These are phyloP conservation scores for Harpalus rufipes DNA, from an alignment of 2,888 invertebrate genomes.

Conservation along the genomic window DNA sequence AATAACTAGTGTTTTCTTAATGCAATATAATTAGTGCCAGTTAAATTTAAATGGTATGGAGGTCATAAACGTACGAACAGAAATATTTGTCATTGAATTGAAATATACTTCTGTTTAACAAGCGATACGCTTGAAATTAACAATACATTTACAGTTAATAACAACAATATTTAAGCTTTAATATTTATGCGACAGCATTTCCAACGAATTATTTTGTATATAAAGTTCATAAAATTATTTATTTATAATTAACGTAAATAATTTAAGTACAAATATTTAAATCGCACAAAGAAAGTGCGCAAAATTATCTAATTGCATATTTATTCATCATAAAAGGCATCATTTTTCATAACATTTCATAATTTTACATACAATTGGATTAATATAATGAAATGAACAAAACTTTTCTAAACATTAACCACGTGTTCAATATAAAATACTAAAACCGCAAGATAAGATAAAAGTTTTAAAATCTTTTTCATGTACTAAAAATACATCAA, in stretches of 20 bases:
- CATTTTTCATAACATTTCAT: too few relatives aligned
- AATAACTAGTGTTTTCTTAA: conserved; percentile 1
- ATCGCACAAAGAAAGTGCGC: too few relatives aligned
- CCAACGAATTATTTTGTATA: too few relatives aligned
- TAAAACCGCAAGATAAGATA: conserved; percentile 25
- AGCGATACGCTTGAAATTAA: neutral
- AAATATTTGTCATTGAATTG: conserved; percentile 43
- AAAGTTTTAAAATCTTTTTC: neutral
- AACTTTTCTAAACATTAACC: neutral
- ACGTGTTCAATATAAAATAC: conserved; percentile 15
- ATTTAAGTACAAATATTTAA: too few relatives aligned
- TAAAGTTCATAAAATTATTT: too few relatives aligned
- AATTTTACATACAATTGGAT: neutral
- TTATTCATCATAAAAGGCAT: too few relatives aligned
- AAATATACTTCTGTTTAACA: neutral
- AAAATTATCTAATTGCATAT: too few relatives aligned
- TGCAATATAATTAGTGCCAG: neutral
- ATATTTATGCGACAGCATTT: neutral
- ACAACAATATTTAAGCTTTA: neutral
- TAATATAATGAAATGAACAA: neutral
- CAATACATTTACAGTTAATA: neutral
- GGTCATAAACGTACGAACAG: conserved; percentile 16
- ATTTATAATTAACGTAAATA: too few relatives aligned
- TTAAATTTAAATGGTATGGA: conserved; percentile 1
- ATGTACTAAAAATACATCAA: conserved; percentile 22